phyloP scores from a whole-genome alignment of 1,140 invertebrate genomes.

The Bilobella aurantiaca region DNA sequence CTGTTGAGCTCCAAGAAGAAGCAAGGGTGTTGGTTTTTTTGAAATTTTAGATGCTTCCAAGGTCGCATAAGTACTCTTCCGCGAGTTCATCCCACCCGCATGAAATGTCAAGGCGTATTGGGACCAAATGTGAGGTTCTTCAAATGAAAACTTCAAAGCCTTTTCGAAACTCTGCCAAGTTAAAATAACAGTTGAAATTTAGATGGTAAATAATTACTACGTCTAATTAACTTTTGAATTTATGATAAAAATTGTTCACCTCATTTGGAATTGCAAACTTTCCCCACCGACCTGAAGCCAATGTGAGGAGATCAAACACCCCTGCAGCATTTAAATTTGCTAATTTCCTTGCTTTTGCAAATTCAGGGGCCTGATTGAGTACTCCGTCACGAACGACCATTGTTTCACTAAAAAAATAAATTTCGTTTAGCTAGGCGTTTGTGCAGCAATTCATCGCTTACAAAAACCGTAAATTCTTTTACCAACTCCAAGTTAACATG shows the following conservation, averaged over 20 bases:
- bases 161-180: conserved; percentile 75
- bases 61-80: conserved; percentile 57
- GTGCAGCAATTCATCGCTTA: too few species aligned
- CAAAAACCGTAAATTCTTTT: background rate
- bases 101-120: conserved; percentile 70
- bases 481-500: too few species aligned
- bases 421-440: background rate
- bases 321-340: conserved; percentile 77
- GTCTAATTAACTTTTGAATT: background rate
- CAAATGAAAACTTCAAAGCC: conserved; percentile 91
- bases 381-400: conserved; percentile 88
- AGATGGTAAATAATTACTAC: too few species aligned
- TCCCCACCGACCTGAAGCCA: conserved; percentile 70
- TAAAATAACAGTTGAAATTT: background rate
- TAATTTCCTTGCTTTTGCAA: conserved; percentile 66
- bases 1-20: conserved; percentile 60
- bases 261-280: conserved; percentile 49
- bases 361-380: conserved; percentile 83
- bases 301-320: conserved; percentile 77
- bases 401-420: conserved; percentile 52
- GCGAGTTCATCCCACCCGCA: conserved; percentile 41
- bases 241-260: conserved; percentile 41
- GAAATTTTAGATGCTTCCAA: conserved; percentile 64
- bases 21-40: conserved; percentile 55
- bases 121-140: conserved; percentile 87